Base-by-base conservation (phyloP, 2,797 vertebrate genomes). In the Poeciliopsis infans region DNA sequence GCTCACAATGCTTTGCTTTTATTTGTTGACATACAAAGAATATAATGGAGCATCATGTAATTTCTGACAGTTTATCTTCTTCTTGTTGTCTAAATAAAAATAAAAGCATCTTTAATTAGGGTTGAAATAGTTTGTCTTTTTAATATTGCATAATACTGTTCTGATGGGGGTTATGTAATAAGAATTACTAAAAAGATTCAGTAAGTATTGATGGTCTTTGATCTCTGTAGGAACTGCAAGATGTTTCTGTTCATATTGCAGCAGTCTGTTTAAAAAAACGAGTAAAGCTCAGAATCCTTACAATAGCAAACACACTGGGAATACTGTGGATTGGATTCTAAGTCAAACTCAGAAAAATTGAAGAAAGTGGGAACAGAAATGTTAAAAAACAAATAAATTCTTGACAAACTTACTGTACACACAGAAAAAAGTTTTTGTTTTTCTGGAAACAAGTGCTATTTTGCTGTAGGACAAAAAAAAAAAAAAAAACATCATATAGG, bases 1-100 rank as follows among this genome's bases (percentile, higher is more conserved):
- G 76, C 72, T 46, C 47, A 55, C 47, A 2, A 64, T 46, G 45
- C 51, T 80, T 11, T 82, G 11, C 47, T 55, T 20, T 45, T 51
- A 4, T 73, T 77, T 25, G 45, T 31, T 20, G 47, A 81, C 57
- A 69, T 25, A 15, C 4, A 39, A 0, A 69, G 13, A 71, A 57
- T 74, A 25, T 74, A 72, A 51, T 20, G 25, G 20, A 16, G 15
- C 20, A 11, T 77, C 68, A 76, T 36, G 16, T 43, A 43, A 64
- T 2, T 53, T 66, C 28, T 15, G 55, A 75, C 74, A 61, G 41
- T 31, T 31, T 43, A 28, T 55, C 25, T 36, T n/a, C 43, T 76
- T 55, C 25, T 61, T 33, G 20, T 2, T 43, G 8, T 28, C 33
- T 20, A 68, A 74, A 23, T 18, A 57, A 39, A 46, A 41, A 41